Evolutionary conservation across 2,113 vertebrate genomes (phyloP), one percentile per base, ranked within the genome.

Genomic region (Datnioides undecimradiatus): DNA sequence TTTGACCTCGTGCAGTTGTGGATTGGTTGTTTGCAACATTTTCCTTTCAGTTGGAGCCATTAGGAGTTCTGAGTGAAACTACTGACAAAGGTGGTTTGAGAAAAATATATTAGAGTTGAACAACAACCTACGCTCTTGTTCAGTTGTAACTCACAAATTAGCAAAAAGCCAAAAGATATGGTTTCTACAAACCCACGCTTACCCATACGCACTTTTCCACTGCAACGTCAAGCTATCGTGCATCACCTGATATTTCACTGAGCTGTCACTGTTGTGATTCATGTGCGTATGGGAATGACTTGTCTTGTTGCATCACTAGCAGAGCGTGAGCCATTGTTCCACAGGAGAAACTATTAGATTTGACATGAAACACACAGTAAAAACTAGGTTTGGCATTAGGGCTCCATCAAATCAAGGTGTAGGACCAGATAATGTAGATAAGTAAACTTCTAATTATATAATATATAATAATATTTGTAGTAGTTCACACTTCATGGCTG

Each of bases 121-220:
- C 55, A 45, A 5, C 63, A 63, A 27, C 63, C 52, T 11, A 68
- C 65, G 12, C 25, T 52, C 34, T 27, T 77, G 9, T 45, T 60
- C 21, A 8, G 54, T 33, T 45, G 25, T 5, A 51, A 3, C 17
- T 51, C 55, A 33, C 31, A 54, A 59, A 66, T 71, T 17, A 58
- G 62, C 54, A 75, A 67, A 78, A 66, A 31, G 38, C 21, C 41
- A 21, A 60, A 81, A 69, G 33, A 25, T n/a, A n/a, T 51, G 52
- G 76, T 87, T 91, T 87, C 25, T 19, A n/a, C 46, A 81, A 74
- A 55, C 49, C 76, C 79, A 65, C 80, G 27, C 29, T 57, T 59
- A 68, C 40, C 6, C 46, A 66, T 14, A 54, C 51, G 80, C 21
- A 68, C 43, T 64, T 87, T 93, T 89, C 88, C 90, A 89, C 69